These are phyloP conservation scores for Neogobius melanostomus DNA, from an alignment of 2,113 vertebrate species.

Conservation along the genomic window DNA sequence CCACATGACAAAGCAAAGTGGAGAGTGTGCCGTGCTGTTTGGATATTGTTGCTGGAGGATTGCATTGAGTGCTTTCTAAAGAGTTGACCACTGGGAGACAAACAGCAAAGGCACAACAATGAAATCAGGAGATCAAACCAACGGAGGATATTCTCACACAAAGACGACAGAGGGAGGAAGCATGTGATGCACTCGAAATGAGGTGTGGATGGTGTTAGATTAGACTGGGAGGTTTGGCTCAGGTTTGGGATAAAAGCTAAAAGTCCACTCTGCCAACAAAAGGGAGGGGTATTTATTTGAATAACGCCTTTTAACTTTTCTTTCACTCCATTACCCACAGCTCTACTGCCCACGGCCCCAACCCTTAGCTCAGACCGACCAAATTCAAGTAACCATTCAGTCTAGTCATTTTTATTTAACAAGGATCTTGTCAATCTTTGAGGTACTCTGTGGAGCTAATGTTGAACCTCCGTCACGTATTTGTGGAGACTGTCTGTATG, in stretches of 20 bases:
- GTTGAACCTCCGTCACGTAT: too few species aligned
- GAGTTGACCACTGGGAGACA: constrained; percentile 53
- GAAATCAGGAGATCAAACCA: constrained; percentile 46
- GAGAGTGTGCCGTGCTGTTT: constrained; percentile 50
- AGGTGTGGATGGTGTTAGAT: too few species aligned
- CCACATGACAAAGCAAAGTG: constrained; percentile 43
- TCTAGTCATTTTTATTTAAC: too few species aligned
- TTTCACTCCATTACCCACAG: too few species aligned
- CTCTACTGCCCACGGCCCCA: too few species aligned
- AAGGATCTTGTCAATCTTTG: too few species aligned
- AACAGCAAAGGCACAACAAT: constrained; percentile 55
- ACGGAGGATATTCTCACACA: constrained; percentile 31
- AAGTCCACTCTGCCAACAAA: neutral
- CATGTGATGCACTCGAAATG: neutral
- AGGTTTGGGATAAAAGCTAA: neutral
- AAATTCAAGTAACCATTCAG: too few species aligned
- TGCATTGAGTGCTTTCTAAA: constrained; percentile 65
- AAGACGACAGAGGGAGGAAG: constrained; percentile 14
- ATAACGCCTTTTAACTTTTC: too few species aligned
- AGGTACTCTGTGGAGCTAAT: too few species aligned
- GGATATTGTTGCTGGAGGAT: constrained; percentile 42
- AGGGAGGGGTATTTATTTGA: too few species aligned
- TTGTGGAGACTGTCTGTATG: too few species aligned
- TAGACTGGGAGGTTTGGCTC: neutral
- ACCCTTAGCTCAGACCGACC: too few species aligned